Conservation (phyloP, 1,140 invertebrate genomes). For the Drosophila funebris region DNA sequence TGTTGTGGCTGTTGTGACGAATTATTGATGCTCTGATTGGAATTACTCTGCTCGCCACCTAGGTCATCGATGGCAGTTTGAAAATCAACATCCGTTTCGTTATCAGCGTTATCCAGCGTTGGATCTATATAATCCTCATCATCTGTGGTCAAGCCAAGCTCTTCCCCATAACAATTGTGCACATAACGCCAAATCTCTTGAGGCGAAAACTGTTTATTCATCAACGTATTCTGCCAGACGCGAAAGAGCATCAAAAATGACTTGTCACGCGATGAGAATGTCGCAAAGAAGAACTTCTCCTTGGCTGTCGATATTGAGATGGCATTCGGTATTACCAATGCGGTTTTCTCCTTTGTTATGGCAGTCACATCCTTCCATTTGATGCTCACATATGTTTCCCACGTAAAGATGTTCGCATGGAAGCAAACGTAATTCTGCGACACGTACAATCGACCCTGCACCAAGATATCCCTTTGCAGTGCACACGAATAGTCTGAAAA, state of each 20-base stretch:
- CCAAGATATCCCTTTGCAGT: conserved; percentile 96
- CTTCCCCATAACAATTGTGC: conserved; percentile 95
- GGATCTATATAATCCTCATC: conserved; percentile 93
- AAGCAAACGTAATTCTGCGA: conserved; percentile 97
- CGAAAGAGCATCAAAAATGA: conserved; percentile 97
- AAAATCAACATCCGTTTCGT: conserved; percentile 68
- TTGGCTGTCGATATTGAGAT: conserved; percentile 92
- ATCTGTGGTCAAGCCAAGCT: conserved; percentile 95
- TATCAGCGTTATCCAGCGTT: conserved; percentile 56
- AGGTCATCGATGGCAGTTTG: conserved; percentile 68
- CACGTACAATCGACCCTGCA: conserved; percentile 95
- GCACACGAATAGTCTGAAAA: conserved; percentile 96
- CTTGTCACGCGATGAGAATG: conserved; percentile 95
- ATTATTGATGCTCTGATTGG: conserved; percentile 42
- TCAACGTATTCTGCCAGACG: conserved; percentile 97
- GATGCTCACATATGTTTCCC: conserved; percentile 93
- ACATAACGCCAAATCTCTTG: conserved; percentile 95
- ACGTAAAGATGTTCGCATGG: conserved; percentile 97
- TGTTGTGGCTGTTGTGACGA: conserved; percentile 45
- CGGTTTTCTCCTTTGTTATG: conserved; percentile 96
- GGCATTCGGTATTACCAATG: conserved; percentile 97
- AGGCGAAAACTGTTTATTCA: conserved; percentile 93
- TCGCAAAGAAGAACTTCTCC: conserved; percentile 97
- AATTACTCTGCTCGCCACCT: conserved; percentile 41
- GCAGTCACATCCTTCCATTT: conserved; percentile 95